Evolutionary conservation across 2,113 vertebrate species (phyloP).

Genomic region (Oreochromis aureus): DNA sequence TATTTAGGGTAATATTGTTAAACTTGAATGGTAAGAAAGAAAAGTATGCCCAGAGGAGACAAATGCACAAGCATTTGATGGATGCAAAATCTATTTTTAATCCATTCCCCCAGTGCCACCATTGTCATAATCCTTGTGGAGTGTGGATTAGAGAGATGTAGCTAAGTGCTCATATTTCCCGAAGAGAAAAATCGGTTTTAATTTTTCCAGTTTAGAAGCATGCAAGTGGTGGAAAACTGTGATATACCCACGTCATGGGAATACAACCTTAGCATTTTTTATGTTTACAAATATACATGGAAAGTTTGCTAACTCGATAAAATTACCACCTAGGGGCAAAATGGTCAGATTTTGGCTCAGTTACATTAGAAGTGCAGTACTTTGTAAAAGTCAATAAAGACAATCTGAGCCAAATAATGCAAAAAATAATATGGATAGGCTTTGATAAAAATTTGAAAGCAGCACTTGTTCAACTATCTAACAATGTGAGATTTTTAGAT

Average conservation of each 20-base stretch:
- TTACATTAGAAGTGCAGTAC: background rate
- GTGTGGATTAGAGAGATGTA: constrained; percentile 67
- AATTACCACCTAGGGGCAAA: background rate
- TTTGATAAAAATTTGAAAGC: background rate
- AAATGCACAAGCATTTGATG: constrained; percentile 51
- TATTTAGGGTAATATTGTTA: constrained; percentile 20
- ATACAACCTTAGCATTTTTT: background rate
- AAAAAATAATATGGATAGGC: background rate
- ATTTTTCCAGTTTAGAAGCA: constrained; percentile 15
- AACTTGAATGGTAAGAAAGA: constrained; percentile 26
- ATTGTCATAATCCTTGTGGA: constrained; percentile 69
- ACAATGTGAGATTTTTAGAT: background rate
- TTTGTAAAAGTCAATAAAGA: background rate
- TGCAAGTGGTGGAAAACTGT: background rate
- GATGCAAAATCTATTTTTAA: constrained; percentile 61
- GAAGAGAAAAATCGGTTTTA: constrained; percentile 50
- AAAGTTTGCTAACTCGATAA: background rate
- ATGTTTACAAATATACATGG: background rate
- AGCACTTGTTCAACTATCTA: background rate
- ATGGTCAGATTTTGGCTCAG: background rate
- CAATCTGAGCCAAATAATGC: background rate
- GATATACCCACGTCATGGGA: no score
- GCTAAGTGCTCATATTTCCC: constrained; percentile 63
- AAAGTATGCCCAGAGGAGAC: background rate
- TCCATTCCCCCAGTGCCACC: constrained; percentile 54